Base-by-base conservation (phyloP, 2,113 vertebrate species). In the Siphamia tubifer region DNA sequence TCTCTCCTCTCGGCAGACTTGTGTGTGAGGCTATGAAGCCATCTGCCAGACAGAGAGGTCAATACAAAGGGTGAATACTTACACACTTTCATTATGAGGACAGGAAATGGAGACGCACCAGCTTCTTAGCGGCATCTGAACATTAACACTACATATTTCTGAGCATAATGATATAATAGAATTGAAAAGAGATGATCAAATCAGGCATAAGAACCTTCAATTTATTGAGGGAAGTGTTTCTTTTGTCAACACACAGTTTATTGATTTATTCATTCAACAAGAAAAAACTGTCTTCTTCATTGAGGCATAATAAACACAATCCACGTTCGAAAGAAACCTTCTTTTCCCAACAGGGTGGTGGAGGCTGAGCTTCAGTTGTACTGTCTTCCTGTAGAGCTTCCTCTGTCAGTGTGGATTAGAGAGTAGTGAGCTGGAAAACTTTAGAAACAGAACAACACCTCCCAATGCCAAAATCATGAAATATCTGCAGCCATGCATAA, bases 361-460 rank as follows among this genome's bases (percentile, higher is more conserved):
- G 75, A 79, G 54, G 62, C 66, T 21, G 64, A 69, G 52, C 40
- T 42, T 51, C 52, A 54, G 77, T 68, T 63, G 43, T 66, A 20
- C 58, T 71, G 53, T 43, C 47, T 82, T 63, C 55, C 63, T 57
- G 54, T 43, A 44, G 68, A 64, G 66, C 56, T 52, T 68, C 45
- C 24, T 74, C 73, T 79, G 79, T 85, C 80, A 74, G 75, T 63
- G 65, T 65, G 62, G 62, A 84, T 89, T 85, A 80, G 63, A 54
- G 43, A 55, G 45, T 49, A 70, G 55, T 36, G 78, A 77, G 54
- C 58, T 82, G 68, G 72, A 78, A 75, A 57, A 69, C 23, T 39
- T 70, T 28, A 66, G 79, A 82, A 81, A 66, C 30, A 67, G 62
- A 74, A 60, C 61, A 81, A 75, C 81, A 67, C 67, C 69, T 60